Evolutionary conservation across 2,888 invertebrate species (phyloP).

Genomic region (Lasioglossum leucozonium): DNA sequence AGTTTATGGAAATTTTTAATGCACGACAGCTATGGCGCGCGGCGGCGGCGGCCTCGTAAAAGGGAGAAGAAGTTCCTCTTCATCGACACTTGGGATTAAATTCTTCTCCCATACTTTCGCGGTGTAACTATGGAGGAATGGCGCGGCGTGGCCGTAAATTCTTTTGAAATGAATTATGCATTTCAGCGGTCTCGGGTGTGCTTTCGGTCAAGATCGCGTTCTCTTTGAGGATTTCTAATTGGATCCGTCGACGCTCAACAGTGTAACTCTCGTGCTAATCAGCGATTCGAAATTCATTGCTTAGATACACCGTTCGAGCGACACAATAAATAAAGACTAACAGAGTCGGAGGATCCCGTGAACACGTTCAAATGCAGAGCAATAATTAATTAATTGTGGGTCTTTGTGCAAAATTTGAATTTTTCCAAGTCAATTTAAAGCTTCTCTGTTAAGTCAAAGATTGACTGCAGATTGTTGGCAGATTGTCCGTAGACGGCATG

Average conservation of each 20-base stretch:
- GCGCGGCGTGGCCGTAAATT: not conserved
- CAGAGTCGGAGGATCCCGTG: too few species aligned
- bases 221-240: not conserved
- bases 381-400: too few species aligned
- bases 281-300: not conserved
- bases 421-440: not conserved
- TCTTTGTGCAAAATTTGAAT: too few species aligned
- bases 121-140: not conserved
- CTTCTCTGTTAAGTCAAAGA: too few species aligned
- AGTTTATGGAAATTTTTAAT: conserved; percentile 43
- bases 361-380: not conserved
- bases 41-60: not conserved
- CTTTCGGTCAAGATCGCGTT: not conserved
- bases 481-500: too few species aligned
- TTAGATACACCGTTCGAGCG: not conserved
- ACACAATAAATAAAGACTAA: not conserved
- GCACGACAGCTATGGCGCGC: not conserved
- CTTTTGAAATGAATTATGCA: not conserved
- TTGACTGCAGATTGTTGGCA: too few species aligned
- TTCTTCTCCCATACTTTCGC: conserved; percentile 10
- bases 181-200: not conserved
- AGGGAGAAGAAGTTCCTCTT: not conserved
- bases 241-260: not conserved
- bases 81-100: conserved; percentile 21
- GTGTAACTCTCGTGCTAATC: not conserved